Evolutionary conservation across 2,113 vertebrate genomes (phyloP).

Genomic region (Galbula dea): DNA sequence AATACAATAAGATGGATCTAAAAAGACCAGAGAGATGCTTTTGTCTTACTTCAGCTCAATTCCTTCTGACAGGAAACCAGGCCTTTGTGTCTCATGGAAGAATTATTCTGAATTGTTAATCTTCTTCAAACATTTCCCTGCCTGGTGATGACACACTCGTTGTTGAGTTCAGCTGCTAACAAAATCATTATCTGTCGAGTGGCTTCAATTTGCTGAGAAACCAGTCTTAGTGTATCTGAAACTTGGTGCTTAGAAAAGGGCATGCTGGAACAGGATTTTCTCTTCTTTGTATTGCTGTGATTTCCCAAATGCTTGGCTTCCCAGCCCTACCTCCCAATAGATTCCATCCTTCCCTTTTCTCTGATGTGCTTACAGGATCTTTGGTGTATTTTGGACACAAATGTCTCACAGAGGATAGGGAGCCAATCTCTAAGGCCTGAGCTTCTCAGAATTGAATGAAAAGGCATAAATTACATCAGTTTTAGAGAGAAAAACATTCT

Average conservation of each 20-base stretch:
- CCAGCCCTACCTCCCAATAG: neutral
- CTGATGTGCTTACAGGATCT: neutral
- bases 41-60: constrained; percentile 18
- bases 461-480: neutral
- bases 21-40: neutral
- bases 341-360: neutral
- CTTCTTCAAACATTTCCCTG: neutral
- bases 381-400: neutral
- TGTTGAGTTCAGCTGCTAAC: constrained; percentile 8
- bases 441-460: neutral
- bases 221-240: neutral
- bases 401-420: neutral
- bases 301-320: neutral
- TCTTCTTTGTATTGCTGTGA: neutral
- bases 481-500: neutral
- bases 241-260: neutral
- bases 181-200: constrained; percentile 22
- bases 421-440: neutral
- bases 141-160: neutral
- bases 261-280: neutral
- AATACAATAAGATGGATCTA: neutral
- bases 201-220: constrained; percentile 4
- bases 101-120: constrained; percentile 39
- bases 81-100: constrained; percentile 11
- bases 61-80: constrained; percentile 28